These are phyloP conservation scores for Temnopleurus reevesii DNA, from an alignment of 53 echinoderm and acorn worm genomes.

Conservation along the genomic window DNA sequence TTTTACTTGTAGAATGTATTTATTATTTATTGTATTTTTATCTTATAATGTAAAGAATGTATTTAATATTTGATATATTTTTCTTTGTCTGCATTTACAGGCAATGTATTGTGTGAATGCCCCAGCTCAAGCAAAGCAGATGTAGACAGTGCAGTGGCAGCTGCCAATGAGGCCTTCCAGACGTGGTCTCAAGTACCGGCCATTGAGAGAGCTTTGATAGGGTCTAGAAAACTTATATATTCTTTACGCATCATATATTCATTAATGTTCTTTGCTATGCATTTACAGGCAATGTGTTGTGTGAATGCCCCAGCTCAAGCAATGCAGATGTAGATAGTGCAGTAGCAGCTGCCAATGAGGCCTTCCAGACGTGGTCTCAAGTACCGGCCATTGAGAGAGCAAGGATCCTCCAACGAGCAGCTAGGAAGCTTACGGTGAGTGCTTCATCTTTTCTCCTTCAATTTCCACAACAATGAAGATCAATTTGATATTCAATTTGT, in stretches of 20 bases:
- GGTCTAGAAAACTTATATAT: too few species aligned
- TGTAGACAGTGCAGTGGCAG: slow-evolving; percentile 73
- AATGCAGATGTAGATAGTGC: slow-evolving; percentile 77
- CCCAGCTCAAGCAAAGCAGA: slow-evolving; percentile 80
- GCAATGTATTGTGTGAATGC: slow-evolving; percentile 8
- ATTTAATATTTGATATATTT: too few species aligned
- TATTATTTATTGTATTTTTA: too few species aligned
- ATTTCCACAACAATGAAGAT: too few species aligned
- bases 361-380: slow-evolving; percentile 76
- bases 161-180: slow-evolving; percentile 82
- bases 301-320: slow-evolving; percentile 77
- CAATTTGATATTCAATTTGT: too few species aligned
- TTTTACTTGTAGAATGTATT: too few species aligned
- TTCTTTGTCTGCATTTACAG: not conserved
- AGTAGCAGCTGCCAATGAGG: slow-evolving; percentile 75
- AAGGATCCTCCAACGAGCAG: slow-evolving; percentile 71
- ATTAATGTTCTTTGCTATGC: too few species aligned
- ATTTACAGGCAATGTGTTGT: slow-evolving; percentile 69
- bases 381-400: slow-evolving; percentile 77
- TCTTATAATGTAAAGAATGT: too few species aligned
- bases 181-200: slow-evolving; percentile 83
- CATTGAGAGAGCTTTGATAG: slow-evolving; percentile 75
- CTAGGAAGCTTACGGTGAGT: slow-evolving; percentile 69
- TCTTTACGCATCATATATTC: too few species aligned
- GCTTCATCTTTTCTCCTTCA: too few species aligned